Base-by-base conservation (phyloP, 2,888 invertebrate species). In the Phragmatobia fuliginosa region DNA sequence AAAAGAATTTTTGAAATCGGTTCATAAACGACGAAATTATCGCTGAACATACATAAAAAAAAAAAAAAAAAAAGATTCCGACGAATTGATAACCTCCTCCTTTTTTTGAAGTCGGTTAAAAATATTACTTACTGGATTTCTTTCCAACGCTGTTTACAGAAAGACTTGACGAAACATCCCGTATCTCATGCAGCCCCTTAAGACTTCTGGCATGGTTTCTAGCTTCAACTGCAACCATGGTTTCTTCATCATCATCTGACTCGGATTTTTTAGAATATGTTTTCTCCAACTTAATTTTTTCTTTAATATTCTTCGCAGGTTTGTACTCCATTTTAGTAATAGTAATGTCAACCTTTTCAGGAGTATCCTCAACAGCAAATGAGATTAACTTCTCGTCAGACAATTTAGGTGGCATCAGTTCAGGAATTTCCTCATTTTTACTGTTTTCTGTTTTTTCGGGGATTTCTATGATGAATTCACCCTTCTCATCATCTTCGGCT, bases 81-180 rank as follows among this genome's bases (percentile, higher is more conserved):
- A n/a, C n/a, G n/a, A n/a, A n/a, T n/a, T n/a, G n/a, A n/a, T n/a
- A n/a, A n/a, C n/a, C n/a, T n/a, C n/a, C n/a, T n/a, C n/a, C n/a
- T n/a, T n/a, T n/a, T n/a, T n/a, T n/a, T n/a, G n/a, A n/a, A n/a
- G n/a, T n/a, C n/a, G n/a, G n/a, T n/a, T n/a, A n/a, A n/a, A 32
- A 52, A 25, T 45, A 25, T 28, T 14, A 66, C 92, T 90, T 85
- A 95, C 95, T 87, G 21, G 92, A 89, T 84, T 94, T 95, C 63
- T 95, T 96, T 58, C 96, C 96, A 62, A 96, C 95, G 49, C 96
- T 96, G 82, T 96, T 96, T 8, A 96, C 96, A 74, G 96, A 96
- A 63, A 96, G 87, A 16, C 96, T 96, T 0, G 96, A 95, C 0
- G 96, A 90, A 25, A 96, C 94, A 77, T 96, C 96, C 76, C 95